Evolutionary conservation across 2,113 vertebrate species (phyloP).

Genomic region (Xenopus laevis): DNA sequence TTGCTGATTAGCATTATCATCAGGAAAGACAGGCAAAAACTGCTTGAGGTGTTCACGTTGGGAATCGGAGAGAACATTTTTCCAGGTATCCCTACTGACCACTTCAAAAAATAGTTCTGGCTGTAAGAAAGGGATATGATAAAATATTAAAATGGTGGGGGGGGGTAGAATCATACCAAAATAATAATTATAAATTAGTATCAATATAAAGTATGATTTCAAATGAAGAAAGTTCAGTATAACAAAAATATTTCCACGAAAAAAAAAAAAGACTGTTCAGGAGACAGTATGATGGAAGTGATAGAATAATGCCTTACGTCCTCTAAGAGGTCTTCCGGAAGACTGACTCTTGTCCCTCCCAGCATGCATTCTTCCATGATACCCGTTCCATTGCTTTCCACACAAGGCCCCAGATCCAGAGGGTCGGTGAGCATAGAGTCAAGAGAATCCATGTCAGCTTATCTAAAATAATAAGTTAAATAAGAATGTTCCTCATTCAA

Average conservation of each 20-base stretch:
- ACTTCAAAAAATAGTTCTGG: conserved; percentile 94
- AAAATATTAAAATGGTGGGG: neutral
- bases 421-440: conserved; percentile 88
- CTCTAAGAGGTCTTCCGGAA: conserved; percentile 91
- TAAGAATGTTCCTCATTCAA: neutral
- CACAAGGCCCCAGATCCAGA: conserved; percentile 77
- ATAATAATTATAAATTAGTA: neutral
- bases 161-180: neutral
- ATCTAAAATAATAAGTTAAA: neutral
- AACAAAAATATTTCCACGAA: no score
- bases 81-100: conserved; percentile 87
- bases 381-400: conserved; percentile 58
- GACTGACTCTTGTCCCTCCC: conserved; percentile 78
- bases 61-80: conserved; percentile 78
- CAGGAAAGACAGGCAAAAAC: conserved; percentile 84
- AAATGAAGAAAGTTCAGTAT: neutral
- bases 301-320: conserved; percentile 72
- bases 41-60: conserved; percentile 86
- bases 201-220: no score
- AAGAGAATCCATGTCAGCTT: conserved; percentile 78
- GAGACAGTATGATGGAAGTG: neutral
- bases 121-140: conserved; percentile 55
- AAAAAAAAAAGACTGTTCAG: neutral
- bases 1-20: conserved; percentile 75
- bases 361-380: conserved; percentile 94